phyloP scores from a whole-genome alignment of 1,140 invertebrate species.

The Vanessa tameamea region DNA sequence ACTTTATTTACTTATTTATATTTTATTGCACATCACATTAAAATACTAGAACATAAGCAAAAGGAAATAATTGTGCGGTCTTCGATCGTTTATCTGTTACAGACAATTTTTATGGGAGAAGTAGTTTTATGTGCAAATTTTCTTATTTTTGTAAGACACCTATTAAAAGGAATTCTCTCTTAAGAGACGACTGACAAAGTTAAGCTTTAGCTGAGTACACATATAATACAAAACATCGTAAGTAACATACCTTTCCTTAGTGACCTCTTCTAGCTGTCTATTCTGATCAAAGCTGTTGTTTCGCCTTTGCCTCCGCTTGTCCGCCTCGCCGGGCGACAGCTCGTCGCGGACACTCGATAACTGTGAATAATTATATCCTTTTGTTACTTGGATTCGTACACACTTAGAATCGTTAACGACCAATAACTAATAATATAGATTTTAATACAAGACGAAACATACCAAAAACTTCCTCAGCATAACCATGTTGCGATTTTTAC shows the following conservation, averaged over 20 bases:
- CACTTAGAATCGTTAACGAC: neutral
- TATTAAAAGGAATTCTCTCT: no score
- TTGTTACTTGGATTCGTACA: neutral
- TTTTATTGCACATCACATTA: no score
- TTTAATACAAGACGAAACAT: conserved; percentile 28
- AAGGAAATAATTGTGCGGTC: no score
- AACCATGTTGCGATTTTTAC: conserved; percentile 59
- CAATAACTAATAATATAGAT: neutral
- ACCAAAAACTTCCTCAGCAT: conserved; percentile 66
- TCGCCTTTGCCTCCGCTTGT: conserved; percentile 79
- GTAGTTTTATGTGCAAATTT: neutral
- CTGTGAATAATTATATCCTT: conserved; percentile 52
- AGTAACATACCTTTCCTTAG: conserved; percentile 72
- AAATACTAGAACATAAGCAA: no score
- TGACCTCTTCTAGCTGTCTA: conserved; percentile 80
- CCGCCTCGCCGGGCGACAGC: conserved; percentile 54
- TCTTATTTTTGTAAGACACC: no score
- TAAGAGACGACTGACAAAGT: no score
- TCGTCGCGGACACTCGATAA: conserved; percentile 70
- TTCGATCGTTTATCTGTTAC: no score
- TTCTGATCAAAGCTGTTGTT: conserved; percentile 82
- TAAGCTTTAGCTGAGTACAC: neutral
- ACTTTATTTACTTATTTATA: no score
- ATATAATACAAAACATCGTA: neutral
- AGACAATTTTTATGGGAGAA: no score